Base-by-base conservation (phyloP, 2,888 invertebrate species). In the Cremastinae sp. region DNA sequence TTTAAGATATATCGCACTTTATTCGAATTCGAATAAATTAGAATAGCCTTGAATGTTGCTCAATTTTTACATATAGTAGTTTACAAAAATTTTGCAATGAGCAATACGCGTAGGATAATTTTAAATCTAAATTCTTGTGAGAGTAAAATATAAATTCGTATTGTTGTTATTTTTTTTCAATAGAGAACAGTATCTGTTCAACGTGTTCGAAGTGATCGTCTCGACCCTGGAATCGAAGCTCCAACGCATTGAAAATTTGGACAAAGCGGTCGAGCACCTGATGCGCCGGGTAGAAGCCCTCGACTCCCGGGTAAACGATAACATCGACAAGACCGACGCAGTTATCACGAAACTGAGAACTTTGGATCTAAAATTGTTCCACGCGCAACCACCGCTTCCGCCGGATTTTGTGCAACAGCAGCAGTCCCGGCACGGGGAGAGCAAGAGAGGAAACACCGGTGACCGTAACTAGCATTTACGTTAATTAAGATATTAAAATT, bases 151-250 rank as follows among this genome's bases (percentile, higher is more conserved):
- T 28, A 28, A 28, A 28, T 28, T 18, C 7, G 14, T 22, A 54
- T 28, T 74, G 73, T 77, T 59, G 62, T 66, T 70, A 79, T 72
- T 74, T 80, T 85, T 81, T 81, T 81, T 90, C 90, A 91, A 88
- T 94, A 96, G 96, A 90, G 96, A 96, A 90, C 95, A 96, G 90
- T 96, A 96, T 89, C 92, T 96, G 79, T 94, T 96, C 90, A 95
- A 95, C 89, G 95, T 97, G 68, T 96, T 97, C 90, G 96, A 96
- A 90, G 96, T 96, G 66, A 96, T 97, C 81, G 96, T 96, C 74
- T 95, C 96, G 83, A 96, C 96, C 22, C 90, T 96, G 83, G 96
- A 97, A 89, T 95, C 96, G 3, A 96, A 96, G 91, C 91, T 97
- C 10, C 96, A 96, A 88, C 92, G 96, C 82, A 96, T 97, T 86